Conservation (phyloP, 2,888 invertebrate genomes). For the Chrysopilus asiliformis region DNA sequence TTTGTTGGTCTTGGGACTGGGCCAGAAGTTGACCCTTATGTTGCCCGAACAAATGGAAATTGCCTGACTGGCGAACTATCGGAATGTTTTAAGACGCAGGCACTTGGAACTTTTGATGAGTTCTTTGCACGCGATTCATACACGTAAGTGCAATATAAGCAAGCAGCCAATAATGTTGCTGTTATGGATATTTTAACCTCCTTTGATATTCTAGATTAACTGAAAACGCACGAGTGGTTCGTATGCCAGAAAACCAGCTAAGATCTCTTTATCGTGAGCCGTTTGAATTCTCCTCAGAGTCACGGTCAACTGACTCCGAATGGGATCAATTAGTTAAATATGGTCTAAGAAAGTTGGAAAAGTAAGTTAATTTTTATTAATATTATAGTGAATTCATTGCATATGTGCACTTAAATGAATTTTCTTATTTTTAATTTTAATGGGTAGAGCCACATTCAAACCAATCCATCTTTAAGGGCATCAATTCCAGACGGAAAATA, state of each 20-base stretch:
- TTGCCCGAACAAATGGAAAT: slow-evolving; percentile 57
- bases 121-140: slow-evolving; percentile 57
- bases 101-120: slow-evolving; percentile 59
- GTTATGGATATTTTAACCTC: not conserved
- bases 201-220: slow-evolving; percentile 40
- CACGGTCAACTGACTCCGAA: slow-evolving; percentile 59
- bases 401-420: not conserved
- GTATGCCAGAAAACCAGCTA: slow-evolving; percentile 54
- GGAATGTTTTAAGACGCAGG: slow-evolving; percentile 74
- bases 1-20: slow-evolving; percentile 67
- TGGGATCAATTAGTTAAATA: slow-evolving; percentile 73
- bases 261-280: slow-evolving; percentile 55
- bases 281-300: slow-evolving; percentile 56
- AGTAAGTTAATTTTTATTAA: slow-evolving; percentile 32
- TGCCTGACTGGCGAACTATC: slow-evolving; percentile 70
- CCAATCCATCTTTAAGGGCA: too few species aligned
- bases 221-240: slow-evolving; percentile 56
- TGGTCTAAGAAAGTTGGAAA: slow-evolving; percentile 57
- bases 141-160: slow-evolving; percentile 22
- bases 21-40: slow-evolving; percentile 60
- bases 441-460: too few species aligned
- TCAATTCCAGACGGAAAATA: too few species aligned
- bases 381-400: not conserved
- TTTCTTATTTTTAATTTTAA: not conserved
- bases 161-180: not conserved